A percentile compares a stretch with the other conserved stretches of the same genome.
Conservation (phyloP, 1,140 invertebrate genomes). For the fruit fly (Drosophila melanogaster) region Release_6_plus_ISO1_MT NT_033779.5:3188501-3189000, state of each 20-base stretch:
- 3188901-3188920: constrained; percentile 51
- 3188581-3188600: constrained; percentile 80
- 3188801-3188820: constrained; percentile 45
- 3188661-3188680: constrained; percentile 75
- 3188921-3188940: constrained; percentile 62
- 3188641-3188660: constrained; percentile 78
- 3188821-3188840: not conserved
- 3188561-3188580: constrained; percentile 49
- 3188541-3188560: constrained; percentile 20
- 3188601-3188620: constrained; percentile 80
- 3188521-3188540: constrained; percentile 26
- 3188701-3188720: constrained; percentile 66
- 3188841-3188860: no score
- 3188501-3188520: constrained; percentile 9
- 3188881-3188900: constrained; percentile 52
- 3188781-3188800: constrained; percentile 59
- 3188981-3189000: constrained; percentile 1
- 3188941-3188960: constrained; percentile 60
- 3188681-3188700: constrained; percentile 74
- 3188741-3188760: constrained; percentile 32
- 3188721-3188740: constrained; percentile 45
- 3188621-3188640: constrained; percentile 78
- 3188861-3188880: constrained; percentile 27
- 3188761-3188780: constrained; percentile 11
- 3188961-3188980: constrained; percentile 49